These are phyloP conservation scores for Tachypleus tridentatus DNA, from an alignment of 1,140 invertebrate genomes.

Conservation along the genomic window DNA sequence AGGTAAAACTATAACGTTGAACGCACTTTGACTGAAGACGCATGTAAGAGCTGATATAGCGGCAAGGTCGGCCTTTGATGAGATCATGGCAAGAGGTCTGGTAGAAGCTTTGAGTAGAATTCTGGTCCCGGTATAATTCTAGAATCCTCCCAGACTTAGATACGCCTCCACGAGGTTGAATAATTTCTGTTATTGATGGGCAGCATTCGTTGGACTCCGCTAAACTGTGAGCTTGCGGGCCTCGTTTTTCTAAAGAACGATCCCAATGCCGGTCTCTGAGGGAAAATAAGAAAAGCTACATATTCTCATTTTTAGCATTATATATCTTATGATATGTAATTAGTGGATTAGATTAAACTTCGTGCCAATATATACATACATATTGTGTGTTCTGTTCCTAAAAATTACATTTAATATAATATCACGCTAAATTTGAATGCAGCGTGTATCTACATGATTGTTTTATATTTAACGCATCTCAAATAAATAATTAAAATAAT, in stretches of 20 bases:
- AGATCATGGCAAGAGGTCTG: conserved; percentile 60
- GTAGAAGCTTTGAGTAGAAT: conserved; percentile 49
- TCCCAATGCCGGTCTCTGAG: conserved; percentile 10
- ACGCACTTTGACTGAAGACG: conserved; percentile 53
- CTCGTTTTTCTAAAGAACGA: neutral
- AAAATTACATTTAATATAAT: no score
- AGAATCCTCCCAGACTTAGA: conserved; percentile 57
- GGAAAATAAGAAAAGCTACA: neutral
- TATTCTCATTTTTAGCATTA: neutral
- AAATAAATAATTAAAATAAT: no score
- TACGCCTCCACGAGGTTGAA: conserved; percentile 58
- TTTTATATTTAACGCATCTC: no score
- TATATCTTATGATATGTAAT: neutral
- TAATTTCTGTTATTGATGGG: conserved; percentile 58
- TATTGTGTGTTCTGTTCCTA: no score
- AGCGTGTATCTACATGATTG: no score
- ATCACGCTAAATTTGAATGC: no score
- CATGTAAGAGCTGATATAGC: conserved; percentile 55
- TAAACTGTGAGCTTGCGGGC: neutral
- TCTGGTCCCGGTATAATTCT: conserved; percentile 55
- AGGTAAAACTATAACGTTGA: conserved; percentile 70
- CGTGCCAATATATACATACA: no score
- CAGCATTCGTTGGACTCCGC: conserved; percentile 50
- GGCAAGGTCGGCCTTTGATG: conserved; percentile 56
- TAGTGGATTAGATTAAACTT: no score